Evolutionary conservation across 2,113 vertebrate species (phyloP).

Genomic region (Pollimyrus isidori): DNA sequence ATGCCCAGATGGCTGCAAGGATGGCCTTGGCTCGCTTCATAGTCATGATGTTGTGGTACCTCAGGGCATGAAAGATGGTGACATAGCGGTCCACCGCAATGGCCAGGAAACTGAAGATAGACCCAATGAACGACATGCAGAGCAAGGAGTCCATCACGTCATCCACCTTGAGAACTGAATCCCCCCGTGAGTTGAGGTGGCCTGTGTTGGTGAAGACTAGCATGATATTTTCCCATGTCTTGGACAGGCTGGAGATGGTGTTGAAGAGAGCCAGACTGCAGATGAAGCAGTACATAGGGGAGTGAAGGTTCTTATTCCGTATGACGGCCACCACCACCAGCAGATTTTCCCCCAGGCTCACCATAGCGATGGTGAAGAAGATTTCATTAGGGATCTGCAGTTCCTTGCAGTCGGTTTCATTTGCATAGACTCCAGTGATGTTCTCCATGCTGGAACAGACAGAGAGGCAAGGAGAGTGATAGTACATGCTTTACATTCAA

Average conservation of each 20-base stretch:
- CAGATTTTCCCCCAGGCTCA: constrained; percentile 81
- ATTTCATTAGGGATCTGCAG: constrained; percentile 72
- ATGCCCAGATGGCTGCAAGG: constrained; percentile 67
- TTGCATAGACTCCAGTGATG: neutral
- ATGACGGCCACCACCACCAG: constrained; percentile 78
- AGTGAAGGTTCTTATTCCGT: constrained; percentile 81
- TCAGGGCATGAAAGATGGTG: constrained; percentile 84
- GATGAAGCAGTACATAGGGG: constrained; percentile 92
- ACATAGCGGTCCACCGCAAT: constrained; percentile 89
- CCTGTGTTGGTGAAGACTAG: constrained; percentile 70
- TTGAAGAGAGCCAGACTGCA: constrained; percentile 90
- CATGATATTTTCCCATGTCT: constrained; percentile 79
- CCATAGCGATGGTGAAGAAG: constrained; percentile 72
- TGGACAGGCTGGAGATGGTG: constrained; percentile 79
- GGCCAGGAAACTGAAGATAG: constrained; percentile 82
- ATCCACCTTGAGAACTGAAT: constrained; percentile 68
- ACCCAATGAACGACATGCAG: constrained; percentile 80
- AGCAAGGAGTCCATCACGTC: constrained; percentile 82
- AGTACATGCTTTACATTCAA: no score
- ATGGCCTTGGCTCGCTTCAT: constrained; percentile 56
- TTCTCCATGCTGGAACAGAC: constrained; percentile 25
- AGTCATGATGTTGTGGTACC: constrained; percentile 87
- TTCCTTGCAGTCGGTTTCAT: constrained; percentile 64
- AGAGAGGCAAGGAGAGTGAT: constrained; percentile 16
- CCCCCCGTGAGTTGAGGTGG: constrained; percentile 59